These are phyloP conservation scores for Danio jaintianensis DNA, from an alignment of 2,797 vertebrate genomes.

Conservation along the genomic window DNA sequence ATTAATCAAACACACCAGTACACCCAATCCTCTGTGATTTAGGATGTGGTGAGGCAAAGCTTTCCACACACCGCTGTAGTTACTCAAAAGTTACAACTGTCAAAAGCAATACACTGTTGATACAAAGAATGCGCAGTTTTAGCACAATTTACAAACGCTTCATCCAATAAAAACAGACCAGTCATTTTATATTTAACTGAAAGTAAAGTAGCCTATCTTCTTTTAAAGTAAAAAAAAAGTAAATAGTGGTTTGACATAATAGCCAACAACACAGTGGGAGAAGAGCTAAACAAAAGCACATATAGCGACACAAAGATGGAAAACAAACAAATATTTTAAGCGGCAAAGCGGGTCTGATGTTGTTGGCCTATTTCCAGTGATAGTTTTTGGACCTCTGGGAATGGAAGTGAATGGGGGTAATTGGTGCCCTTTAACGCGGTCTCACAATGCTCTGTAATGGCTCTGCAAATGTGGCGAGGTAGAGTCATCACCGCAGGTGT, in stretches of 20 bases:
- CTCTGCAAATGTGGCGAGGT: constrained; percentile 55
- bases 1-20: neutral
- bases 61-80: neutral
- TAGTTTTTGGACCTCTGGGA: constrained; percentile 40
- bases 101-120: neutral
- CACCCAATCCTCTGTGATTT: neutral
- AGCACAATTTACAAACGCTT: neutral
- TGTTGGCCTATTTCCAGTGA: constrained; percentile 46
- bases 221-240: too few relatives aligned
- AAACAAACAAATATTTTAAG: constrained; percentile 49
- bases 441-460: constrained; percentile 55
- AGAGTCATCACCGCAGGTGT: constrained; percentile 53
- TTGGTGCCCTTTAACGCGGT: constrained; percentile 47
- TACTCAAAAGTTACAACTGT: neutral
- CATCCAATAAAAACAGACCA: neutral
- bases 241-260: neutral
- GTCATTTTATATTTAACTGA: neutral
- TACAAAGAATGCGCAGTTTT: constrained; percentile 22
- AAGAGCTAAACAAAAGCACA: constrained; percentile 19
- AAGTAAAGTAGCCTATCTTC: neutral
- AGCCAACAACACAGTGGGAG: neutral
- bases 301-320: constrained; percentile 42
- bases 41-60: neutral
- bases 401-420: constrained; percentile 51
- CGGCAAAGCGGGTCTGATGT: constrained; percentile 1